Evolutionary conservation across 2,797 vertebrate species (phyloP), one percentile per base, ranked within the genome.

Genomic region (Streptopelia turtur): DNA sequence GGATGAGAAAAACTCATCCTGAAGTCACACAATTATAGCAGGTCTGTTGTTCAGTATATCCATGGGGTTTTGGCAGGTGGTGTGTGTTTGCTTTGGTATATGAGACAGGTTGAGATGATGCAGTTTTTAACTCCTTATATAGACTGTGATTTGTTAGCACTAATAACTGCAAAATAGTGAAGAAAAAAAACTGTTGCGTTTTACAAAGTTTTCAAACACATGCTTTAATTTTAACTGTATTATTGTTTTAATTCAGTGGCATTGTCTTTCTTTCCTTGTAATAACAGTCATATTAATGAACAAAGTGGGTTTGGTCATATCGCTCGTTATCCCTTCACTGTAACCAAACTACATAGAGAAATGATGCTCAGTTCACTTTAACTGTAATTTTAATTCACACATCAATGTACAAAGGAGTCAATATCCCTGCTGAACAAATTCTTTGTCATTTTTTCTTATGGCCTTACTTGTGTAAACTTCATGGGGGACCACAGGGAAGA

Each of bases 281-380:
- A 47, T 49, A 57, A 22, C 27, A 41, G 13, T 86, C 35, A 11
- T 43, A 21, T 53, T 43, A 64, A 35, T 80, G 65, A 83, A 59
- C 64, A 91, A 89, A 92, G 65, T 93, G 41, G 37, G 56, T 89
- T 93, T 88, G 91, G 30, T 91, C 83, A 23, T 66, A 39, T 30
- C 33, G 22, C 23, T 83, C 23, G 27, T 77, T 97, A 95, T 77
- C 63, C 70, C 70, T 90, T 80, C 37, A 16, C 55, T 89, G 59
- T 75, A 95, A 93, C 72, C 83, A 33, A 79, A 94, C 49, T 50
- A 41, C 28, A 12, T 43, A 61, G 39, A 61, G 80, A 80, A 93
- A 64, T 66, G 56, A 52, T 8, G 3, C n/a, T 60, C 15, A 18
- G 4, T 89, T 91, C 52, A 53, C 22, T 87, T 39, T 57, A 71